phyloP scores from a whole-genome alignment of 2,888 invertebrate species.

The Drosophila diplacantha region DNA sequence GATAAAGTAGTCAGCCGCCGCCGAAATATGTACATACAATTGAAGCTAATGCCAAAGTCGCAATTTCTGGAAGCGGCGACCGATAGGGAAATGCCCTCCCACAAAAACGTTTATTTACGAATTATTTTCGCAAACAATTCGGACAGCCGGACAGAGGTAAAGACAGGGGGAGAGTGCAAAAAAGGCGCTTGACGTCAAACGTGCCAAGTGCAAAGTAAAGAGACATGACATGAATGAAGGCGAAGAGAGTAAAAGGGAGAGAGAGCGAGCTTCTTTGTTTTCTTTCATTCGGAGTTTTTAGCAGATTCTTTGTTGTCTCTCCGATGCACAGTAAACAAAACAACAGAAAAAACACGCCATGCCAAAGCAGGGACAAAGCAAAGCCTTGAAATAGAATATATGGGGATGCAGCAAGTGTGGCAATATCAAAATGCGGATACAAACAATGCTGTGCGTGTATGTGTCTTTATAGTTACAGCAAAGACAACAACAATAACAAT shows the following conservation, averaged over 20 bases:
- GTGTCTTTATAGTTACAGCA: conserved; percentile 52
- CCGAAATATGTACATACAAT: conserved; percentile 44
- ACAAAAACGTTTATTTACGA: conserved; percentile 47
- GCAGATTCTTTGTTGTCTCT: conserved; percentile 55
- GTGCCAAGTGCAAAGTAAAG: conserved; percentile 51
- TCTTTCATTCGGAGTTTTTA: conserved; percentile 52
- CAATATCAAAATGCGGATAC: conserved; percentile 28
- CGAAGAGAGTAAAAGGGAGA: conserved; percentile 1
- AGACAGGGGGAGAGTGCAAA: conserved; percentile 21
- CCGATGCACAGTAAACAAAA: conserved; percentile 47
- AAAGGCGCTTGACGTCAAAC: conserved; percentile 62
- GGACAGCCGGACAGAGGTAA: conserved; percentile 8
- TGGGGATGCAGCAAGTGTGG: conserved; percentile 34
- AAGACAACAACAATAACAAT: conserved; percentile 29
- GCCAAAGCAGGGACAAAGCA: conserved; percentile 49
- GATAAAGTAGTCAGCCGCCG: conserved; percentile 51
- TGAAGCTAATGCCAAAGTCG: conserved; percentile 59
- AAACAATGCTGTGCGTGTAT: conserved; percentile 26
- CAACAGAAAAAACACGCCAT: conserved; percentile 46
- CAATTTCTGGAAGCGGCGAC: conserved; percentile 58
- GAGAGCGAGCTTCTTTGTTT: conserved; percentile 31
- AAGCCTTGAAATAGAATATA: conserved; percentile 59
- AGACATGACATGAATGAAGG: conserved; percentile 46
- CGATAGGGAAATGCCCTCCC: conserved; percentile 61
- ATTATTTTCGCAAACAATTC: conserved; percentile 45